Evolutionary conservation across 1,140 invertebrate species (phyloP), one percentile per base, ranked within the genome.

Genomic region (Battus philenor): DNA sequence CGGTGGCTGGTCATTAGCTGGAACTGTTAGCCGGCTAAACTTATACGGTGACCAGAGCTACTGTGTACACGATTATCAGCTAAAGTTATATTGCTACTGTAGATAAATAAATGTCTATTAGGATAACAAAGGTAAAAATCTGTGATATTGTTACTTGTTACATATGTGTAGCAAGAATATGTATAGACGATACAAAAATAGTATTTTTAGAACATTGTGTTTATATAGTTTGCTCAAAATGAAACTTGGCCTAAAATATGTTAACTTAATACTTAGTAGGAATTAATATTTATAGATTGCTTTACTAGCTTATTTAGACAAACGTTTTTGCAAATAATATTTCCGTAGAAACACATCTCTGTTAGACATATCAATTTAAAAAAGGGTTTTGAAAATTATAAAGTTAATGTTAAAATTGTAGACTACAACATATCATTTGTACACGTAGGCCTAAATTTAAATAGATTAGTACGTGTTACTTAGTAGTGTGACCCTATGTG

Each of bases 81-180:
- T 95, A 15, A 93, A 94, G 66, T 87, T 94, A 39, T 94, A 94
- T 74, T 94, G 93, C 81, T 94, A 90, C 68, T 94, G 93, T 11
- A 30, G 10, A 30, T 53, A 48, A 53, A 41, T 77, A 53, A 61
- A 15, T 38, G 11, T 10, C 22, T 7, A 4, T 16, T 29, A 41
- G 20, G 31, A 13, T 43, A 22, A 43, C 8, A 27, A 44, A 36
- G 18, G 38, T 34, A 12, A 46, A 36, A 58, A 59, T 45, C 62
- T 72, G 65, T 71, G 61, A 65, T 65, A 63, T 50, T 48, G 39
- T 33, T 33, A 43, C 32, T 39, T 36, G 16, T 36, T 34, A 29
- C 41, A 9, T 50, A 34, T 34, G 17, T 31, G n/a, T n/a, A n/a
- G n/a, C n/a, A 41, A 17, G 32, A 20, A 18, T 20, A 29, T 51